Evolutionary conservation across 2,888 invertebrate species (phyloP).

Genomic region (Phytoseiulus persimilis): DNA sequence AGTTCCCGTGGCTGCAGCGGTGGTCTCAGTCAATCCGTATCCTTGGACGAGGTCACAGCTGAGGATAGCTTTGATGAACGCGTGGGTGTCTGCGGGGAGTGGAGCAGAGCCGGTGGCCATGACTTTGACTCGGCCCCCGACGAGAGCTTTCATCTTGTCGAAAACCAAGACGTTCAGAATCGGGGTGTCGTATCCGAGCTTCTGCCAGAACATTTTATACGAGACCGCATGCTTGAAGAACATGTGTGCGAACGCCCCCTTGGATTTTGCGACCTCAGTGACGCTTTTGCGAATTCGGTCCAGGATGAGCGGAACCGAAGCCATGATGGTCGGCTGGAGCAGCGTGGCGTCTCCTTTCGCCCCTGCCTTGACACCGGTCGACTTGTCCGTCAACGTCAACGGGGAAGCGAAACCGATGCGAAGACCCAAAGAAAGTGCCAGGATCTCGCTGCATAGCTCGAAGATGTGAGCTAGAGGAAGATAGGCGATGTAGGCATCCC

Average conservation of each 20-base stretch:
- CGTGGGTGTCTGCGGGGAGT: constrained; percentile 84
- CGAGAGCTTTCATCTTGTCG: constrained; percentile 60
- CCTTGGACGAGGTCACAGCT: constrained; percentile 84
- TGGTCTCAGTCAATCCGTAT: constrained; percentile 94
- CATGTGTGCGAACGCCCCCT: constrained; percentile 66
- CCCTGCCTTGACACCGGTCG: constrained; percentile 89
- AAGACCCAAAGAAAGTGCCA: constrained; percentile 47
- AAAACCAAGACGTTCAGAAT: constrained; percentile 59
- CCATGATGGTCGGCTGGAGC: constrained; percentile 82
- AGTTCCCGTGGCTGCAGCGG: constrained; percentile 66
- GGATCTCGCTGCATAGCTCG: constrained; percentile 71
- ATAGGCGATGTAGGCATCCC: constrained; percentile 83
- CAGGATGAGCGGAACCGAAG: constrained; percentile 88
- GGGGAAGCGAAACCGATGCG: constrained; percentile 54
- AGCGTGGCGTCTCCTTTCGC: constrained; percentile 86
- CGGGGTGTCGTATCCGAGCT: constrained; percentile 55
- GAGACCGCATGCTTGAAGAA: constrained; percentile 88
- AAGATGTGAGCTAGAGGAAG: constrained; percentile 93
- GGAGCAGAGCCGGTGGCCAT: constrained; percentile 92
- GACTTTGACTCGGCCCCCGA: constrained; percentile 80
- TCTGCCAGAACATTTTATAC: constrained; percentile 79
- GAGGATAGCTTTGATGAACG: constrained; percentile 80
- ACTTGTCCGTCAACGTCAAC: constrained; percentile 55
- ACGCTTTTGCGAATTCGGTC: constrained; percentile 95
- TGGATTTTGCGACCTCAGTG: constrained; percentile 74